Base-by-base conservation (phyloP, 2,797 vertebrate species). In the Aldrovandia affinis region DNA sequence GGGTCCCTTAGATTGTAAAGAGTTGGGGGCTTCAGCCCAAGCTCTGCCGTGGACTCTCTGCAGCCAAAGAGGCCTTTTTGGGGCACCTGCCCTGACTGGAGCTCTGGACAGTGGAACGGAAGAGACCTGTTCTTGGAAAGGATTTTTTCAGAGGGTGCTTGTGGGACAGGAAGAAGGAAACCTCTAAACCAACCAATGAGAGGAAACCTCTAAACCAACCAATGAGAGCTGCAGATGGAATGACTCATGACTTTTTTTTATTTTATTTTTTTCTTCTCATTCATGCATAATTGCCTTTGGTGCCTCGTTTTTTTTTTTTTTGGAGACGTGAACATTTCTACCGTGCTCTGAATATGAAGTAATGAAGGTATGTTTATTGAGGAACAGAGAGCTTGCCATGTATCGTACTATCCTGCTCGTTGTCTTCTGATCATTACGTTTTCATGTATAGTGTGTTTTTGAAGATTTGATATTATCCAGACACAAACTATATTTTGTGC, bases 281-380 rank as follows among this genome's bases (percentile, higher is more conserved):
- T 77, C 70, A 87, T 83, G 44, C 77, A 61, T 88, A 82, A 93
- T 92, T 90, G 92, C 94, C 93, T 94, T 93, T 89, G 90, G 94
- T 95, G 95, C 94, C 94, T 96, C 91, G 90, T 88, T 93, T 92
- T 93, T 95, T 95, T 94, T 36, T 92, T 94, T 94, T 94, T 92
- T 89, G 90, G 86, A 93, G 92, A 90, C 87, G 83, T 91, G 90
- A 88, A 85, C 91, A 81, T 88, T 89, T 88, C 22, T 91, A 81
- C 86, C 83, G 70, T 89, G 81, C 84, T 92, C 91, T 90, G 75
- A 90, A 84, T n/a, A n/a, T n/a, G 90, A 88, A 89, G 75, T 20
- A 87, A 86, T 87, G 86, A 89, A 88, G 83, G 85, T 70, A 81
- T 86, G 91, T 78, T 85, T 87, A 78, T 90, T 90, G 90, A 85